A percentile compares a stretch with the other conserved stretches of the same genome.
phyloP scores from a whole-genome alignment of 2,888 invertebrate genomes.

The Cactoblastis cactorum region DNA sequence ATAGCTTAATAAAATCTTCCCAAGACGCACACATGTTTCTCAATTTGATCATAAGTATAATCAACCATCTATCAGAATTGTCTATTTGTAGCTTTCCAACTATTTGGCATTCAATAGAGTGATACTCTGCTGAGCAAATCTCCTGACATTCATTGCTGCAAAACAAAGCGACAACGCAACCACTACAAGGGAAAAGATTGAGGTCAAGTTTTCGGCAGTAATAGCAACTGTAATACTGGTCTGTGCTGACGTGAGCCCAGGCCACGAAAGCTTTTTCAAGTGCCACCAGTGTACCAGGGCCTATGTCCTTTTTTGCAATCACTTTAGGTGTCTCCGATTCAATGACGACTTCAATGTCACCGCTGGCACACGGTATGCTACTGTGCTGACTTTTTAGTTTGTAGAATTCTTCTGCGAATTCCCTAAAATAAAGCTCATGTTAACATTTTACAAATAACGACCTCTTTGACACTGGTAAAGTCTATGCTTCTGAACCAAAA shows the following conservation, averaged over 20 bases:
- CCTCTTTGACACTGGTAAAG: too few relatives aligned
- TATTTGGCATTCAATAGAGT: background rate
- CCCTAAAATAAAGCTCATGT: slow-evolving; percentile 1
- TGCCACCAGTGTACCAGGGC: slow-evolving; percentile 13
- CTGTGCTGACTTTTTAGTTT: background rate
- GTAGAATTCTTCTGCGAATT: slow-evolving; percentile 3
- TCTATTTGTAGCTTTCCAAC: background rate
- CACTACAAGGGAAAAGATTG: slow-evolving; percentile 17
- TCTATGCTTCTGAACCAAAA: too few relatives aligned
- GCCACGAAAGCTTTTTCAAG: slow-evolving; percentile 14
- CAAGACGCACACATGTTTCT: background rate
- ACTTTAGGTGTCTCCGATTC: slow-evolving; percentile 10
- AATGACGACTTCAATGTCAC: slow-evolving; percentile 2
- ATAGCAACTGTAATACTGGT: slow-evolving; percentile 12
- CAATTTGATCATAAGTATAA: background rate
- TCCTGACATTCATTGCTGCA: slow-evolving; percentile 12
- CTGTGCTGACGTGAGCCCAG: too few relatives aligned
- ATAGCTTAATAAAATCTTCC: background rate
- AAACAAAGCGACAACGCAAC: slow-evolving; percentile 14
- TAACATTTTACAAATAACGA: background rate
- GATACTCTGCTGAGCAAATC: slow-evolving; percentile 3
- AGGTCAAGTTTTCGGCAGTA: slow-evolving; percentile 15
- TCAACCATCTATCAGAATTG: background rate
- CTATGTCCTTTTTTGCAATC: slow-evolving; percentile 14
- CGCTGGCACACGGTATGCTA: slow-evolving; percentile 4